phyloP scores from a whole-genome alignment of 2,113 vertebrate genomes.

The Syrrhaptes paradoxus region DNA sequence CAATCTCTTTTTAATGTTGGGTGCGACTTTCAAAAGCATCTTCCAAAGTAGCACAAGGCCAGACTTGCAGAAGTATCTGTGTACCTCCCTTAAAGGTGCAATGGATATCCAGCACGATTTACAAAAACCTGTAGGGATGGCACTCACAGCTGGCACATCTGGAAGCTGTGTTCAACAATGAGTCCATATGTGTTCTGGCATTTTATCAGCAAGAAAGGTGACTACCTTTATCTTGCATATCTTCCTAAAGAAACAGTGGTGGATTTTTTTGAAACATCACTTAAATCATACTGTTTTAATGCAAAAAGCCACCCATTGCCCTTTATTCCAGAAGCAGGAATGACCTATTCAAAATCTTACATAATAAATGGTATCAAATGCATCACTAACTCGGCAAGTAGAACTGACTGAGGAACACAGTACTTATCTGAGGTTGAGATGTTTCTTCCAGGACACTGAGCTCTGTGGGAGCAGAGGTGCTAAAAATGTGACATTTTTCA shows the following conservation, averaged over 20 bases:
- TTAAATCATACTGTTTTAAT: not conserved
- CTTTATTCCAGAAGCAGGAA: not conserved
- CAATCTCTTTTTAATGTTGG: not conserved
- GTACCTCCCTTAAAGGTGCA: not conserved
- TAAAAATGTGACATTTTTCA: not conserved
- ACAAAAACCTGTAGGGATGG: not conserved
- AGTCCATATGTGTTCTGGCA: not conserved
- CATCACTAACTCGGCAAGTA: too few relatives aligned
- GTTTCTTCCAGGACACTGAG: not conserved
- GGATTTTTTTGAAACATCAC: not conserved
- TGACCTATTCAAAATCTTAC: not conserved
- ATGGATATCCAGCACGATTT: not conserved
- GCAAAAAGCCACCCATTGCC: not conserved
- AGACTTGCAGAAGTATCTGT: not conserved
- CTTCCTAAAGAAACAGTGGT: not conserved
- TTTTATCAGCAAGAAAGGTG: not conserved
- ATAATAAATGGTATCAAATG: not conserved
- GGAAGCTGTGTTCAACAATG: fast-evolving
- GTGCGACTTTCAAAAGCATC: not conserved
- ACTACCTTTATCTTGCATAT: not conserved
- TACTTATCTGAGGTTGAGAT: not conserved
- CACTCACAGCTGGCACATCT: not conserved
- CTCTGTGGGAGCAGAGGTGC: not conserved
- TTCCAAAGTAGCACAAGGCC: not conserved
- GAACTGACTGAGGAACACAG: not conserved